These are phyloP conservation scores for Sympetrum striolatum DNA, from an alignment of 2,888 invertebrate genomes.

Conservation along the genomic window DNA sequence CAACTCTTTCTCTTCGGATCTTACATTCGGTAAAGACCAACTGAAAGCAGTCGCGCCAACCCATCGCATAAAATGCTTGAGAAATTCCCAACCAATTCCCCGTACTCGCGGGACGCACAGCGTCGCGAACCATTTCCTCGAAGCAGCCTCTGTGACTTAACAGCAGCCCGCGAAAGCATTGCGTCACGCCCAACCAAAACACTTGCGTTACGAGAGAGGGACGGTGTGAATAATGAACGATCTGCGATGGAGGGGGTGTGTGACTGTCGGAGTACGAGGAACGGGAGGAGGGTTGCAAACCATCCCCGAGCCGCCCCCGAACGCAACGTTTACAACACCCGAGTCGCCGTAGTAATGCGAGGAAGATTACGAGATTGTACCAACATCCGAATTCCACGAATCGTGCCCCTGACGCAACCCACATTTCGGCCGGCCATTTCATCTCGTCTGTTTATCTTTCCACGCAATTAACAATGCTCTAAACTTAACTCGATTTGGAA, in stretches of 20 bases:
- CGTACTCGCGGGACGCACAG: not conserved
- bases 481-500: not conserved
- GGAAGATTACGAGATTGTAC: not conserved
- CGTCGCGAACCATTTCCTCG: not conserved
- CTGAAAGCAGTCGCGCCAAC: not conserved
- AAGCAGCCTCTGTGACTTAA: not conserved
- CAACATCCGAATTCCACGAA: not conserved
- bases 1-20: not conserved
- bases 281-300: conserved; percentile 12
- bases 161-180: not conserved
- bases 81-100: not conserved
- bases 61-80: not conserved
- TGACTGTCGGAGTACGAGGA: not conserved
- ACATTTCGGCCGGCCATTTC: conserved; percentile 30
- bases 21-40: not conserved
- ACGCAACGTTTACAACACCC: not conserved
- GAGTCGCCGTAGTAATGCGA: not conserved
- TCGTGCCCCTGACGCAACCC: conserved; percentile 29
- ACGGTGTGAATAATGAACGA: not conserved
- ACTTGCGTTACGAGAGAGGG: not conserved
- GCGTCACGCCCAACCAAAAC: not conserved
- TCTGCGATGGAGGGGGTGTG: not conserved
- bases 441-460: not conserved
- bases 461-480: not conserved
- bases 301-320: not conserved